A percentile compares a stretch with the other conserved stretches of the same genome.
Evolutionary conservation across 2,888 invertebrate species (phyloP).

Genomic region (Nowickia ferox): DNA sequence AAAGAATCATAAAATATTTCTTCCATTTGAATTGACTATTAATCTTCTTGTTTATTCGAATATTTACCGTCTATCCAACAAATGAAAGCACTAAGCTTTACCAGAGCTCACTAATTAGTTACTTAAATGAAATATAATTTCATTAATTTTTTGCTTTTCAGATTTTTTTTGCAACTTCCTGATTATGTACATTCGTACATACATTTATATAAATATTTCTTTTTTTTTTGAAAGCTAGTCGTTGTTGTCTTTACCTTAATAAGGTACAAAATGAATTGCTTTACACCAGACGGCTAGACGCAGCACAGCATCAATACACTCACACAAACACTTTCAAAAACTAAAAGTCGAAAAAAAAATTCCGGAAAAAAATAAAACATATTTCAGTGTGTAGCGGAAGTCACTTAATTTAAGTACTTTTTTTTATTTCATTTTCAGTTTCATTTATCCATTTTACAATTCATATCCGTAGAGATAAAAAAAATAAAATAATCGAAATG

Average conservation of each 20-base stretch:
- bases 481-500: constrained; percentile 25
- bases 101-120: constrained; percentile 65
- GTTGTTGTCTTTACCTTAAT: constrained; percentile 67
- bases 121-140: constrained; percentile 67
- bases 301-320: constrained; percentile 51
- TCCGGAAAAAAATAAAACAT: constrained; percentile 10
- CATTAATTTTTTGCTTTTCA: constrained; percentile 40
- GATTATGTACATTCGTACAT: constrained; percentile 43
- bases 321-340: constrained; percentile 31
- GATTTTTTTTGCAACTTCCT: constrained; percentile 64
- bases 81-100: neutral
- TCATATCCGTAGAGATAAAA: constrained; percentile 77
- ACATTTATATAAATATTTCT: constrained; percentile 1
- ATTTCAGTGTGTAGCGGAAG: constrained; percentile 79
- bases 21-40: neutral
- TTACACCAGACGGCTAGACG: constrained; percentile 81
- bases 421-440: constrained; percentile 53
- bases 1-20: neutral
- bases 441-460: constrained; percentile 79
- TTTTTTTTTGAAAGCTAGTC: constrained; percentile 3
- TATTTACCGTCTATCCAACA: neutral
- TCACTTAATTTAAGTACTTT: constrained; percentile 79
- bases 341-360: constrained; percentile 69
- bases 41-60: neutral
- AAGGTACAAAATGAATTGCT: constrained; percentile 70